These are phyloP conservation scores for Leptopilina syphax DNA, from an alignment of 2,888 invertebrate genomes.

Conservation along the genomic window DNA sequence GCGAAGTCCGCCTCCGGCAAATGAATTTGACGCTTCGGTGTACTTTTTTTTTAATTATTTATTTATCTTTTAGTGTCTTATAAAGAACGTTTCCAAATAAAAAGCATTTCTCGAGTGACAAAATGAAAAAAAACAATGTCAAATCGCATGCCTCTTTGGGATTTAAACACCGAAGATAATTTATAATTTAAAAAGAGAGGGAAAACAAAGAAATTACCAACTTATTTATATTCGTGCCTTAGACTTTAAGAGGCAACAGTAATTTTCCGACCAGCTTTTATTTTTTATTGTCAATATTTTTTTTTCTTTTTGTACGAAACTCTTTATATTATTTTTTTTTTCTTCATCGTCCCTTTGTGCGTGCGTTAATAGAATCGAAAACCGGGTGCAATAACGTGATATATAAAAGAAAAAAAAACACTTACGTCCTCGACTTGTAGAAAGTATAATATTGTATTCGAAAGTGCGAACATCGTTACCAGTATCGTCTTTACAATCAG, in stretches of 20 bases:
- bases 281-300: slow-evolving; percentile 18
- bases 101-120: slow-evolving; percentile 14
- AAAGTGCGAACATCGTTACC: slow-evolving; percentile 18
- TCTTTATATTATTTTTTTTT: slow-evolving; percentile 19
- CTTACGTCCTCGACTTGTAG: slow-evolving; percentile 23
- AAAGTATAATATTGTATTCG: slow-evolving; percentile 19
- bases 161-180: slow-evolving; percentile 7
- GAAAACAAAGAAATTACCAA: neutral
- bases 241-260: slow-evolving; percentile 24
- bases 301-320: slow-evolving; percentile 9
- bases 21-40: slow-evolving; percentile 31
- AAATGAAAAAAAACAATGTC: neutral
- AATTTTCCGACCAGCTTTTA: slow-evolving; percentile 31
- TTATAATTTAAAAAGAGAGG: neutral
- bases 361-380: slow-evolving; percentile 16
- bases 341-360: slow-evolving; percentile 30
- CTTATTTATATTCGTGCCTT: slow-evolving; percentile 40
- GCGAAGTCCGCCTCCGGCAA: slow-evolving; percentile 3
- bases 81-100: slow-evolving; percentile 16
- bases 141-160: neutral
- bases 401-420: neutral
- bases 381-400: slow-evolving; percentile 34
- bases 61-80: slow-evolving; percentile 37
- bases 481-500: slow-evolving; percentile 1
- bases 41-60: slow-evolving; percentile 26